phyloP scores from a whole-genome alignment of 1,140 invertebrate genomes.

The Proctacanthus coquilletti region DNA sequence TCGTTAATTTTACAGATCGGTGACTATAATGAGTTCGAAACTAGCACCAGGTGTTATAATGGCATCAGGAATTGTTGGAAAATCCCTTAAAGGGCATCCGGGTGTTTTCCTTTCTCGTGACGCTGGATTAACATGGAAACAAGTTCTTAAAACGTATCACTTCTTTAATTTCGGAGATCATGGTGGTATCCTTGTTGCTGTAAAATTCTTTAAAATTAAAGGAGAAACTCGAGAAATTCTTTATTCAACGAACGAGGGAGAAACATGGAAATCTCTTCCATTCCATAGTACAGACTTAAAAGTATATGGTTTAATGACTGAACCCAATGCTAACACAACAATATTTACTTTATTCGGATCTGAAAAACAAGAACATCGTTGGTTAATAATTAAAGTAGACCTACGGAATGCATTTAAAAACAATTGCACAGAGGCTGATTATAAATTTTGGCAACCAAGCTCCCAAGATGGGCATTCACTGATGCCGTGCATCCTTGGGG shows the following conservation, averaged over 20 bases:
- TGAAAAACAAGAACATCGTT: slow-evolving; percentile 54
- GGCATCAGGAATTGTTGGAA: slow-evolving; percentile 68
- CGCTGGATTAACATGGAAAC: slow-evolving; percentile 70
- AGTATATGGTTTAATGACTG: slow-evolving; percentile 78
- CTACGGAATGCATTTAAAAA: slow-evolving; percentile 50
- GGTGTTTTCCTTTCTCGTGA: slow-evolving; percentile 70
- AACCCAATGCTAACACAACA: slow-evolving; percentile 82
- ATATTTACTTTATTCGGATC: slow-evolving; percentile 86
- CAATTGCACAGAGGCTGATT: slow-evolving; percentile 56
- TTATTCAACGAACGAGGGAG: slow-evolving; percentile 77
- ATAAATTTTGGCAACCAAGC: slow-evolving; percentile 71
- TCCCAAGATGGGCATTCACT: slow-evolving; percentile 35
- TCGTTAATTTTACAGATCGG: slow-evolving; percentile 31
- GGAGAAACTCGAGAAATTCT: slow-evolving; percentile 59
- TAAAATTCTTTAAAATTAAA: slow-evolving; percentile 57
- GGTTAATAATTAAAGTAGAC: slow-evolving; percentile 77
- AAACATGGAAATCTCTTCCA: slow-evolving; percentile 53
- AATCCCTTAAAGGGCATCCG: slow-evolving; percentile 60
- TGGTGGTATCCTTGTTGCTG: slow-evolving; percentile 72
- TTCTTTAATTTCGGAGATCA: slow-evolving; percentile 84
- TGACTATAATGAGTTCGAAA: slow-evolving; percentile 70
- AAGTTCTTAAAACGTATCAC: slow-evolving; percentile 67
- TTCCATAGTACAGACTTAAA: slow-evolving; percentile 56
- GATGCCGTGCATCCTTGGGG: slow-evolving; percentile 61
- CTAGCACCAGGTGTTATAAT: slow-evolving; percentile 79